A percentile compares a stretch with the other conserved stretches of the same genome.
phyloP scores from a whole-genome alignment of 2,888 invertebrate genomes.

The Callinectes sapidus region DNA sequence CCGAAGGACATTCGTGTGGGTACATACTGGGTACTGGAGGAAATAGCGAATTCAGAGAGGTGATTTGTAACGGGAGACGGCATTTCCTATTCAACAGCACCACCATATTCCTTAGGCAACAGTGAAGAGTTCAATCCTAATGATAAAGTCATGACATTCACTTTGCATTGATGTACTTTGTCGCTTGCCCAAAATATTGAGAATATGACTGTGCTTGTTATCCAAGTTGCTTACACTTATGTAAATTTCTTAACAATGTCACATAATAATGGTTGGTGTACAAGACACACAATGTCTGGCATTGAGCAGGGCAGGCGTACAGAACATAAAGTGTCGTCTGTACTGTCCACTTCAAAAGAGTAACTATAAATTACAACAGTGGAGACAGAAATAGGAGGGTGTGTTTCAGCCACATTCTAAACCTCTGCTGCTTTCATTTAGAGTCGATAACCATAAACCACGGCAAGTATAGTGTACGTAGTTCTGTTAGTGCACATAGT shows the following conservation, averaged over 20 bases:
- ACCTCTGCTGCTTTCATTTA: not conserved
- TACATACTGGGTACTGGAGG: not conserved
- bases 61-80: not conserved
- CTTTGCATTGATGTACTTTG: not conserved
- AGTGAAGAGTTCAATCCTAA: not conserved
- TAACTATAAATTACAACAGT: constrained; percentile 4
- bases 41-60: not conserved
- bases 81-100: not conserved
- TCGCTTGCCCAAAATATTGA: not conserved
- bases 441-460: not conserved
- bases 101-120: not conserved
- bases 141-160: not conserved
- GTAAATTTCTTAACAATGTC: not conserved
- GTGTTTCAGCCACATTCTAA: constrained; percentile 6
- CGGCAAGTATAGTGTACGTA: not conserved
- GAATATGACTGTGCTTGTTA: not conserved
- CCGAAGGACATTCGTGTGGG: not conserved
- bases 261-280: not conserved
- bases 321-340: not conserved
- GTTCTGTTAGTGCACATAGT: not conserved
- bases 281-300: not conserved
- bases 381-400: not conserved
- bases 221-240: not conserved
- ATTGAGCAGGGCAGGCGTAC: not conserved
- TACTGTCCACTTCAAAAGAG: not conserved